These are phyloP conservation scores for Anguilla rostrata DNA, from an alignment of 2,113 vertebrate species.

Conservation along the genomic window DNA sequence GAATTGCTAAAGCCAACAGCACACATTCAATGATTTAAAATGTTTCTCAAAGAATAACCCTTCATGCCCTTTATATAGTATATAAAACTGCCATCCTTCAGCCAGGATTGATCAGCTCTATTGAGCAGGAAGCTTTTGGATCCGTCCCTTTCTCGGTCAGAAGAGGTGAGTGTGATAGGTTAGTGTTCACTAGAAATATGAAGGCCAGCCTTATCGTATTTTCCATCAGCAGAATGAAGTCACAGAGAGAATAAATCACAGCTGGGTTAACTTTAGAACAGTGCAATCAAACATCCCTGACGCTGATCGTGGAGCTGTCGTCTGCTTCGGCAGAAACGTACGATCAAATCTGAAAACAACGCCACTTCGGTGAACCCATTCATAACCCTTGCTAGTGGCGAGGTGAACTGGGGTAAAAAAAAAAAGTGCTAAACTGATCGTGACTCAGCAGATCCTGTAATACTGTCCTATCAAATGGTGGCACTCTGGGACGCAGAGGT, in stretches of 20 bases:
- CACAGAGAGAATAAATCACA: slow-evolving; percentile 6
- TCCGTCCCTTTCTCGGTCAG: background rate
- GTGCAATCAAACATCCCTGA: background rate
- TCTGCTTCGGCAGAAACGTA: background rate
- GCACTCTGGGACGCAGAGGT: background rate
- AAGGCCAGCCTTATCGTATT: background rate
- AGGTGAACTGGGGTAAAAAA: slow-evolving; percentile 1
- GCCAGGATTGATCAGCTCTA: background rate
- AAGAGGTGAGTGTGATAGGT: background rate
- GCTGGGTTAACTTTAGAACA: background rate
- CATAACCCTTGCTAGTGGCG: background rate
- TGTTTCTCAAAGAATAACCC: background rate
- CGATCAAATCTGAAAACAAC: background rate
- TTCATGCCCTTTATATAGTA: background rate
- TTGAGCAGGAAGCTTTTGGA: background rate
- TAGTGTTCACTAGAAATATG: background rate
- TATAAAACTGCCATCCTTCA: background rate
- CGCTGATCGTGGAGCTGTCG: background rate
- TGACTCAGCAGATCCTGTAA: background rate
- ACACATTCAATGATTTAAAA: background rate
- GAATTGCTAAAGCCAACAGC: background rate
- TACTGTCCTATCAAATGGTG: background rate
- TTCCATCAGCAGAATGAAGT: slow-evolving; percentile 4
- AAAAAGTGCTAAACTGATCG: background rate
- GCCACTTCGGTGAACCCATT: background rate